A percentile compares a stretch with the other conserved stretches of the same genome.
These are phyloP conservation scores for Cyclina sinensis DNA, from an alignment of 1,140 invertebrate genomes.

Conservation along the genomic window DNA sequence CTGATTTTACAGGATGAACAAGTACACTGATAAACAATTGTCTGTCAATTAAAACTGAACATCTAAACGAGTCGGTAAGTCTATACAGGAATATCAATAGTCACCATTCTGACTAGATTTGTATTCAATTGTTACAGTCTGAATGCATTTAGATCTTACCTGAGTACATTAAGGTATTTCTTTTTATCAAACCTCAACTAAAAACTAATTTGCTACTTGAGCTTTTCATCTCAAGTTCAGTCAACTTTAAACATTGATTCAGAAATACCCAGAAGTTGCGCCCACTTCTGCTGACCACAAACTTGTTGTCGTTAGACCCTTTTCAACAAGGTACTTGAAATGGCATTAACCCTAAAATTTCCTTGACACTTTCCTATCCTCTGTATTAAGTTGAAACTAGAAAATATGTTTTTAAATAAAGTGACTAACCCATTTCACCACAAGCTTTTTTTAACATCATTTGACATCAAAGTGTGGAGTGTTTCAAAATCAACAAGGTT, in stretches of 20 bases:
- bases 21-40: neutral
- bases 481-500: neutral
- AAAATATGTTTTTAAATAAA: slow-evolving; percentile 6
- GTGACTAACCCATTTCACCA: neutral
- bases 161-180: neutral
- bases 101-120: neutral
- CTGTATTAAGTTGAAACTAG: neutral
- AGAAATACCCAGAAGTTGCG: neutral
- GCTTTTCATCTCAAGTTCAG: neutral
- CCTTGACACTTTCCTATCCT: slow-evolving; percentile 3
- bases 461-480: neutral
- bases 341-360: slow-evolving; percentile 24
- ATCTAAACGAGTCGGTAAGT: neutral
- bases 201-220: slow-evolving; percentile 15
- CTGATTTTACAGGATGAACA: slow-evolving; percentile 13
- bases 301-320: neutral
- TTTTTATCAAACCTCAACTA: neutral
- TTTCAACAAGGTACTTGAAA: slow-evolving; percentile 15
- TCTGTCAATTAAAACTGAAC: neutral
- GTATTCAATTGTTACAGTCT: too few relatives aligned
- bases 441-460: neutral
- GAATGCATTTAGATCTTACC: too few relatives aligned
- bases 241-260: neutral
- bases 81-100: slow-evolving; percentile 2
- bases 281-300: slow-evolving; percentile 19